Base-by-base conservation (phyloP, 2,113 vertebrate species). In the Calcarius ornatus region DNA sequence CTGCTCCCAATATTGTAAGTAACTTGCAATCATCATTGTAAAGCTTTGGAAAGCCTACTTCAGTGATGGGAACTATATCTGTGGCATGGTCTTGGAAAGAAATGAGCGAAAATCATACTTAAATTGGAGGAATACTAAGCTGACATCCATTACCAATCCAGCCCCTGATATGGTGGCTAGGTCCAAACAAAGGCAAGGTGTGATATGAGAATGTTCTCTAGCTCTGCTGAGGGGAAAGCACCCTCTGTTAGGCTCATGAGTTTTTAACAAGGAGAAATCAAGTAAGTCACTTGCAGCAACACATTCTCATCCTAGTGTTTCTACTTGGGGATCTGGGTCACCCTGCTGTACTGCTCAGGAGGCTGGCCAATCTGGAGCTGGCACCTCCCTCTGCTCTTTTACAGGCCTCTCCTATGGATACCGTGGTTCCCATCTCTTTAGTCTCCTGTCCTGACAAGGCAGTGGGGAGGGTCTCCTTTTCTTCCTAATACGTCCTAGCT, bases 301-400 rank as follows among this genome's bases (percentile, higher is more conserved):
- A 40, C 5, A 13, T 57, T 78, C 25, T 38, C 4, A 31, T 66
- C 47, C 21, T 47, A 35, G 5, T 31, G 33, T 45, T 76, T 69
- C 66, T 80, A 1, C 13, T 0, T 7, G 1, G 14, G 11, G 5
- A 6, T 20, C 33, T 78, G 3, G 38, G 20, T 43, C 82, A 54
- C 31, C 31, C 51, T 30, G 56, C 31, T 0, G 0, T 16, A 54
- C 15, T 57, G 31, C 31, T 53, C 35, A 60, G 33, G 6, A 53
- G 70, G 9, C 1, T 78, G 45, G 19, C 17, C 18, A 60, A 20
- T 11, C 6, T 43, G 43, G 38, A 91, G 28, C 3, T 48, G 28
- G 23, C 45, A 79, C 42, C 5, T 63, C 33, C 20, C 40, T 77
- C 83, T 79, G 7, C 18, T 70, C 7, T 35, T 80, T 66, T 45